Evolutionary conservation across 2,113 vertebrate species (phyloP).

Genomic region (Tylochromis polylepis): DNA sequence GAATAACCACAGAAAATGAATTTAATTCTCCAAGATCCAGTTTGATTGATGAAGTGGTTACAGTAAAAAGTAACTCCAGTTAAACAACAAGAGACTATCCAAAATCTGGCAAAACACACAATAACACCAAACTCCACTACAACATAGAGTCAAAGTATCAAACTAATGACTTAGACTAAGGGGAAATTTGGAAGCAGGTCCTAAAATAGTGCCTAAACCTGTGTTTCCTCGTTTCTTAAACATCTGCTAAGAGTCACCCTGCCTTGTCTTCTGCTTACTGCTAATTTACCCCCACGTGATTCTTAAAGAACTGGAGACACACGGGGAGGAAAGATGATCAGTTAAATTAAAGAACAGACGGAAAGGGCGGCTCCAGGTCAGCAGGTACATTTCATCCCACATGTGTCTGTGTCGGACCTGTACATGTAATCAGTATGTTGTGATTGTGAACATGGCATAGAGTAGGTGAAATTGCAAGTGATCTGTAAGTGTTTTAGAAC

Average conservation of each 20-base stretch:
- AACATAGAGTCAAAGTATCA: neutral
- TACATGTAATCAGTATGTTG: slow-evolving; percentile 40
- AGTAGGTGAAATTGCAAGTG: neutral
- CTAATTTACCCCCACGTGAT: slow-evolving; percentile 48
- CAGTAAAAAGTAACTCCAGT: neutral
- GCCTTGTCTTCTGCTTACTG: slow-evolving; percentile 39
- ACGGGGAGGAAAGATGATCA: neutral
- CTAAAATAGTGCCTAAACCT: slow-evolving; percentile 28
- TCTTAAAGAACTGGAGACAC: slow-evolving; percentile 1
- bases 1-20: neutral
- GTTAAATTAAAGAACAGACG: slow-evolving; percentile 23
- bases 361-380: neutral
- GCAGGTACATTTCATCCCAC: slow-evolving; percentile 48
- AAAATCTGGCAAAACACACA: neutral
- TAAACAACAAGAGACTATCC: neutral
- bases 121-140: neutral
- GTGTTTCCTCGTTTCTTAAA: slow-evolving; percentile 44
- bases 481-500: neutral
- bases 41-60: neutral
- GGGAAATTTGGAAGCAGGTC: neutral
- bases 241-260: slow-evolving; percentile 56
- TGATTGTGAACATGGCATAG: slow-evolving; percentile 30
- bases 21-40: neutral
- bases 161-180: neutral
- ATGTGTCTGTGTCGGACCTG: slow-evolving; percentile 37